Evolutionary conservation across 2,888 invertebrate genomes (phyloP).

Genomic region (Dichetophora obliterata): DNA sequence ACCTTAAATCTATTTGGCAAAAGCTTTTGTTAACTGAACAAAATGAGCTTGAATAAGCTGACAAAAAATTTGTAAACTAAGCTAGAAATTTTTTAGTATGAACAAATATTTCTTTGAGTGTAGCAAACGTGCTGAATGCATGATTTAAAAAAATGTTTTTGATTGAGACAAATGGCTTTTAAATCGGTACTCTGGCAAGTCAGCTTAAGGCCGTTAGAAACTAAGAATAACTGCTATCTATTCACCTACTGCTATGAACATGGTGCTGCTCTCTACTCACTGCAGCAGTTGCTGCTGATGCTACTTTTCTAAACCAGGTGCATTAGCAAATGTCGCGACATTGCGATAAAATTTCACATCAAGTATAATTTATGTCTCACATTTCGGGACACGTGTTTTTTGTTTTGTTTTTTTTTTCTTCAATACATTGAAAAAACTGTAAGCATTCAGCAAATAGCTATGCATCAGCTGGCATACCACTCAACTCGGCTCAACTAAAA

Average conservation of each 20-base stretch:
- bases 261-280: too few species aligned
- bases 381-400: conserved; percentile 32
- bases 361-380: conserved; percentile 51
- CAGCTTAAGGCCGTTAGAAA: not conserved
- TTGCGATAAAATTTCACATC: conserved; percentile 43
- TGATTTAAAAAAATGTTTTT: not conserved
- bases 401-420: not conserved
- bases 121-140: too few species aligned
- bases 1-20: too few species aligned
- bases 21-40: too few species aligned
- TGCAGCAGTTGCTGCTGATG: not conserved
- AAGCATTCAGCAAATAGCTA: not conserved
- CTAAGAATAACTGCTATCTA: not conserved
- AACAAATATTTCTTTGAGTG: too few species aligned
- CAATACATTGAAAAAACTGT: not conserved
- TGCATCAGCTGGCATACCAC: not conserved
- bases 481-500: not conserved
- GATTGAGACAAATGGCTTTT: conserved; percentile 27
- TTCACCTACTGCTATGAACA: not conserved
- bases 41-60: too few species aligned
- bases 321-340: conserved; percentile 43
- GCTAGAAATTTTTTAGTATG: too few species aligned
- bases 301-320: conserved; percentile 23
- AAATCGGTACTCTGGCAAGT: not conserved
- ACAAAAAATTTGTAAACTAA: too few species aligned